These are phyloP conservation scores for Helarctos malayanus DNA, from an alignment of 2,797 vertebrate species.

Conservation along the genomic window DNA sequence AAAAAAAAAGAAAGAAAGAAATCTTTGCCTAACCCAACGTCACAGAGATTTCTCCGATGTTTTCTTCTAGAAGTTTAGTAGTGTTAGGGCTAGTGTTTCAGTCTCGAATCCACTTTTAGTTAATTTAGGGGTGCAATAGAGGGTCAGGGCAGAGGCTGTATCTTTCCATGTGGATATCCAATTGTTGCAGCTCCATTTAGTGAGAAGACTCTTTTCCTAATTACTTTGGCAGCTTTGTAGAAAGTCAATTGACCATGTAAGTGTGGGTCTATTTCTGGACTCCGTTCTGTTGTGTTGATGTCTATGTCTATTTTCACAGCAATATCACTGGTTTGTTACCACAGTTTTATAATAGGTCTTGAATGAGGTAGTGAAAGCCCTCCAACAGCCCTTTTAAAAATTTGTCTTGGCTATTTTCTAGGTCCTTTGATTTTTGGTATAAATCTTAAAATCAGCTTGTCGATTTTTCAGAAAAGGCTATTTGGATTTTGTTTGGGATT, in stretches of 20 bases:
- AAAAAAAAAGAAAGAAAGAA: conserved; percentile 16
- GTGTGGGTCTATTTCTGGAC: not conserved
- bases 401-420: not conserved
- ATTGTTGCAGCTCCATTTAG: not conserved
- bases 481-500: not conserved
- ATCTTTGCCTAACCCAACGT: not conserved
- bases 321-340: not conserved
- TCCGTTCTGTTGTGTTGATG: not conserved
- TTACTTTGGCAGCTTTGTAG: not conserved
- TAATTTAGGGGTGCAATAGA: not conserved
- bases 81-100: not conserved
- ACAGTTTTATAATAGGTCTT: not conserved
- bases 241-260: not conserved
- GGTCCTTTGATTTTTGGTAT: conserved; percentile 21
- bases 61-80: not conserved
- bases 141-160: not conserved
- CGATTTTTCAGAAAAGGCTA: not conserved
- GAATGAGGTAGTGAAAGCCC: not conserved
- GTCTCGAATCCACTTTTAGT: not conserved
- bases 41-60: not conserved
- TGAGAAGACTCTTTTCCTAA: not conserved
- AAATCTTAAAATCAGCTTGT: not conserved
- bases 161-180: not conserved
- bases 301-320: not conserved
- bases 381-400: not conserved